Evolutionary conservation across 2,888 invertebrate genomes (phyloP).

Genomic region (Caenorhabditis sp.): DNA sequence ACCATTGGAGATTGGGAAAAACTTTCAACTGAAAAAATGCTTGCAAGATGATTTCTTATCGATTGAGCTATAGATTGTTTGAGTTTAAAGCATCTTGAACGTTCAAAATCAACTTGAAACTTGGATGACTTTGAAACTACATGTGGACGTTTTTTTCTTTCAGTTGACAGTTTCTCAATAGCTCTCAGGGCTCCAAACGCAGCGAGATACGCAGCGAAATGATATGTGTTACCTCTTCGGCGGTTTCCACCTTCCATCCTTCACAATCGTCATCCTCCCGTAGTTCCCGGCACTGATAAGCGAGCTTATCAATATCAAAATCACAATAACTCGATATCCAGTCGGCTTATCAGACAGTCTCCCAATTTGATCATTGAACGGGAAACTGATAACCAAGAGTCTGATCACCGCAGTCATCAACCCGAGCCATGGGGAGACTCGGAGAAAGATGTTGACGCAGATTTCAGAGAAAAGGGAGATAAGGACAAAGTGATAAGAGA

Average conservation of each 20-base stretch:
- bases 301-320: not conserved
- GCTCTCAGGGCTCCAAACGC: no score
- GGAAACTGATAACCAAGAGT: constrained; percentile 1
- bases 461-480: not conserved
- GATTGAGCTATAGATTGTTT: no score
- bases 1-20: no score
- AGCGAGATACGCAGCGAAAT: no score
- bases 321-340: not conserved
- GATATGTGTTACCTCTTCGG: no score
- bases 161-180: no score
- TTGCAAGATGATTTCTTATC: no score
- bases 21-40: no score
- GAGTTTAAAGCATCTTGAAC: no score
- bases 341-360: not conserved
- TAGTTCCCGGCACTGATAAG: not conserved
- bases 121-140: no score
- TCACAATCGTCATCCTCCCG: not conserved
- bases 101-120: no score
- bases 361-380: not conserved
- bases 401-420: constrained; percentile 5
- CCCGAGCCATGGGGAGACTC: constrained; percentile 21
- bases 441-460: not conserved
- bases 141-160: no score
- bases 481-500: not conserved
- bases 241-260: not conserved